Evolutionary conservation across 1,140 invertebrate species (phyloP).

Genomic region (Bradysia coprophila): DNA sequence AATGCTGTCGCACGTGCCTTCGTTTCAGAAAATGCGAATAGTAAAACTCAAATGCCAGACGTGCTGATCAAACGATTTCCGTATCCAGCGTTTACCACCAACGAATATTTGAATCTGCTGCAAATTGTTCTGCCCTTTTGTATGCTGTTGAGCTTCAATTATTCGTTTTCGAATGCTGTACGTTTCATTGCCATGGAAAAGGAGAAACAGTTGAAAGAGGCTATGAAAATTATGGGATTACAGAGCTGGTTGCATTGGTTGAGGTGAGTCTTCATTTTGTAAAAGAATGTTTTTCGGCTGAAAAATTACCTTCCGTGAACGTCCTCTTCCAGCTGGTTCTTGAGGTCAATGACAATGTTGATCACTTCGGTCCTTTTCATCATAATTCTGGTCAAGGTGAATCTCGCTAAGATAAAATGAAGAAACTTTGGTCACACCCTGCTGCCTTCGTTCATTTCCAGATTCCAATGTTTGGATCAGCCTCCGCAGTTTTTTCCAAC

Average conservation of each 20-base stretch:
- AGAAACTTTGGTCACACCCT: not conserved
- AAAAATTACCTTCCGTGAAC: too few species aligned
- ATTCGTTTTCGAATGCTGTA: slow-evolving; percentile 31
- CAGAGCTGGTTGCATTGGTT: slow-evolving; percentile 37
- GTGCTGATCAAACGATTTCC: slow-evolving; percentile 2
- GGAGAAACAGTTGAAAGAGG: too few species aligned
- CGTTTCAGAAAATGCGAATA: not conserved
- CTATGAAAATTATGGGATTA: slow-evolving; percentile 47
- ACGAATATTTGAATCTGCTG: not conserved
- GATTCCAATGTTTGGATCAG: not conserved
- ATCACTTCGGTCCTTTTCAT: slow-evolving; percentile 15
- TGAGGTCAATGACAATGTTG: slow-evolving; percentile 15
- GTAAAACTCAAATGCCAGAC: not conserved
- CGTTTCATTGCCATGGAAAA: too few species aligned
- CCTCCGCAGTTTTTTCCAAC: slow-evolving; percentile 12
- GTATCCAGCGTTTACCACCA: slow-evolving; percentile 1
- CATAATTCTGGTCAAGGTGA: slow-evolving; percentile 18
- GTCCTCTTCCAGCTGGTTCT: slow-evolving; percentile 37
- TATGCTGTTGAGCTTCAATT: slow-evolving; percentile 6
- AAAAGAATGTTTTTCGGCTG: too few species aligned
- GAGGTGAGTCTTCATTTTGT: too few species aligned
- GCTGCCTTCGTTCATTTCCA: not conserved
- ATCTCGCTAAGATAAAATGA: not conserved
- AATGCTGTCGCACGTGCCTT: slow-evolving; percentile 6
- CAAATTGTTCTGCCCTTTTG: slow-evolving; percentile 2